These are phyloP conservation scores for Molossus molossus DNA, from an alignment of 2,797 vertebrate species.

Conservation along the genomic window DNA sequence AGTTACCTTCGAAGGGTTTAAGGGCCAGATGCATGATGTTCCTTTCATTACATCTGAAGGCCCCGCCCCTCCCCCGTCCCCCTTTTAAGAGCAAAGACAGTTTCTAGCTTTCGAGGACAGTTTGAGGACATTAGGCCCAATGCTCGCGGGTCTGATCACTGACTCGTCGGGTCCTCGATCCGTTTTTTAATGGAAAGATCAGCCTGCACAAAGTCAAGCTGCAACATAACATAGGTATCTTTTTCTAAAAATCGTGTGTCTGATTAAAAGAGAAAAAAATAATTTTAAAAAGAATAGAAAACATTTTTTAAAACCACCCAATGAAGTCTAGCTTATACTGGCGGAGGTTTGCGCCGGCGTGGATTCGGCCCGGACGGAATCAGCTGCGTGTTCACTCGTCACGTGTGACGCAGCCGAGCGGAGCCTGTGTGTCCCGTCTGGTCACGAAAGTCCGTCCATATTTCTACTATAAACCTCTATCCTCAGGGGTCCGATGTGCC, in stretches of 20 bases:
- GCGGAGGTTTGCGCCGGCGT: slow-evolving; percentile 72
- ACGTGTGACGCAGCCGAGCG: slow-evolving; percentile 49
- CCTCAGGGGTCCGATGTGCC: slow-evolving; percentile 85
- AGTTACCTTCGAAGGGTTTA: slow-evolving; percentile 81
- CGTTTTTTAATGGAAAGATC: slow-evolving; percentile 55
- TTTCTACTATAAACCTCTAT: slow-evolving; percentile 85
- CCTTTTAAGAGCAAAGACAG: slow-evolving; percentile 56
- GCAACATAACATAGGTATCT: slow-evolving; percentile 55
- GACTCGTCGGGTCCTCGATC: slow-evolving; percentile 29
- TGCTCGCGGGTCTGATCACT: slow-evolving; percentile 11
- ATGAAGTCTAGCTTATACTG: slow-evolving; percentile 67
- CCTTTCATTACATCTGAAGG: slow-evolving; percentile 59
- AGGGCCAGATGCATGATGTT: slow-evolving; percentile 22
- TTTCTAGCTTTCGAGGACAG: slow-evolving; percentile 69
- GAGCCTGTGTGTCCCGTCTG: slow-evolving; percentile 68
- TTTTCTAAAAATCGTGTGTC: slow-evolving; percentile 78
- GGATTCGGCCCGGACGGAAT: slow-evolving; percentile 72
- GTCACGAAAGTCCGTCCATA: slow-evolving; percentile 81
- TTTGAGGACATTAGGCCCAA: slow-evolving; percentile 39
- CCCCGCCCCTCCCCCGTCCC: background rate
- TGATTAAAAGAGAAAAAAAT: slow-evolving; percentile 77
- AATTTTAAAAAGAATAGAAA: slow-evolving; percentile 72
- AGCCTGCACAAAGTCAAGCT: slow-evolving; percentile 65
- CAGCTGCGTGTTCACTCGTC: slow-evolving; percentile 73
- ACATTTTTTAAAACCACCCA: slow-evolving; percentile 67